phyloP scores from a whole-genome alignment of 2,888 invertebrate species.

The Blastobasis lacticolella region DNA sequence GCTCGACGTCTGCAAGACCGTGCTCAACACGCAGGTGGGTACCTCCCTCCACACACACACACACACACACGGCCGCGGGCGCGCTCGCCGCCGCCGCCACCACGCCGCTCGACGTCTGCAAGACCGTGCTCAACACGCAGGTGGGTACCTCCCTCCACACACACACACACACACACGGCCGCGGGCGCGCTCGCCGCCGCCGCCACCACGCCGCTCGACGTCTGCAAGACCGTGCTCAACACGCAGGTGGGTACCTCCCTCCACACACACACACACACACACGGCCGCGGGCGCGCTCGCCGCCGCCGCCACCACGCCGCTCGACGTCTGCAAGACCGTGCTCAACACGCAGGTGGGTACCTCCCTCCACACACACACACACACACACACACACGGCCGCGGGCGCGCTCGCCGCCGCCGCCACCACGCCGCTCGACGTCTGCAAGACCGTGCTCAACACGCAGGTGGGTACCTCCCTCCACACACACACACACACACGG shows the following conservation, averaged over 20 bases:
- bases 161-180: too few relatives aligned
- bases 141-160: not conserved
- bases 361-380: too few relatives aligned
- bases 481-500: slow-evolving; percentile 38
- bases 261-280: slow-evolving; percentile 48
- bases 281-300: slow-evolving; percentile 93
- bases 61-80: slow-evolving; percentile 82
- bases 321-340: slow-evolving; percentile 97
- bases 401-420: slow-evolving; percentile 78
- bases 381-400: slow-evolving; percentile 27
- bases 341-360: slow-evolving; percentile 84
- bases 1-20: slow-evolving; percentile 96
- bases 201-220: slow-evolving; percentile 95
- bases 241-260: too few relatives aligned
- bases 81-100: slow-evolving; percentile 96
- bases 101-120: slow-evolving; percentile 96
- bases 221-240: slow-evolving; percentile 94
- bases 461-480: slow-evolving; percentile 69
- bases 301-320: slow-evolving; percentile 94
- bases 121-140: slow-evolving; percentile 96
- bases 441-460: not conserved
- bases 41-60: too few relatives aligned
- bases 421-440: slow-evolving; percentile 26
- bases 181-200: slow-evolving; percentile 97
- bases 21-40: slow-evolving; percentile 87